Evolutionary conservation across 64 coral and sea anemone genomes (phyloP).

Genomic region (Actinia equina): DNA sequence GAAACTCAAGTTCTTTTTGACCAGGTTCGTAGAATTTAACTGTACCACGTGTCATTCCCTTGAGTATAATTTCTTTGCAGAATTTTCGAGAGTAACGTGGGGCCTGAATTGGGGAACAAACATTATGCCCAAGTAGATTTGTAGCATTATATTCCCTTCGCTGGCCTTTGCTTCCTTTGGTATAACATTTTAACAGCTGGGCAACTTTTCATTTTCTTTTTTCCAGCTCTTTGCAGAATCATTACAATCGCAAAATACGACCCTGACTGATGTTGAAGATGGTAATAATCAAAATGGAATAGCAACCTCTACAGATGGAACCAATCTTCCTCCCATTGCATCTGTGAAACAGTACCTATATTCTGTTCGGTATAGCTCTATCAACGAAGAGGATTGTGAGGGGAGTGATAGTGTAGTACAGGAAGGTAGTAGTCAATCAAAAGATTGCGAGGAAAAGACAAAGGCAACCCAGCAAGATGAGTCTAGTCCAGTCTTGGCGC

Average conservation of each 20-base stretch:
- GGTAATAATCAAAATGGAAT: not conserved
- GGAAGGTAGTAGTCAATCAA: not conserved
- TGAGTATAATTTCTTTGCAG: too few species aligned
- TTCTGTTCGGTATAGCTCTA: not conserved
- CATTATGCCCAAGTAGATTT: too few species aligned
- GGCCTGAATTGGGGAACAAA: too few species aligned
- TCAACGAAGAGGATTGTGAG: not conserved
- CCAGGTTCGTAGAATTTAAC: slow-evolving; percentile 61
- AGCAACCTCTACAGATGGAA: too few species aligned
- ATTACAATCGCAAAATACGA: not conserved
- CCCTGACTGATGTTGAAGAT: not conserved
- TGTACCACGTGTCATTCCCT: too few species aligned
- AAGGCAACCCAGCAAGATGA: not conserved
- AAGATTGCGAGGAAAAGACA: not conserved
- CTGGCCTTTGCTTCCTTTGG: too few species aligned
- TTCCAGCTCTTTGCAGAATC: not conserved
- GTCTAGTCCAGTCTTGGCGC: not conserved
- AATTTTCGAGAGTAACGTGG: too few species aligned
- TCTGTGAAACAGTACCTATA: not conserved
- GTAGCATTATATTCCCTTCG: too few species aligned
- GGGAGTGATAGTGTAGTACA: not conserved
- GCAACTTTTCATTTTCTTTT: too few species aligned
- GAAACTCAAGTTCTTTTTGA: slow-evolving; percentile 60
- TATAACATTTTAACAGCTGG: too few species aligned
- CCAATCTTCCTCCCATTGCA: not conserved